These are phyloP conservation scores for Gobiocypris rarus DNA, from an alignment of 2,113 vertebrate species.

Conservation along the genomic window DNA sequence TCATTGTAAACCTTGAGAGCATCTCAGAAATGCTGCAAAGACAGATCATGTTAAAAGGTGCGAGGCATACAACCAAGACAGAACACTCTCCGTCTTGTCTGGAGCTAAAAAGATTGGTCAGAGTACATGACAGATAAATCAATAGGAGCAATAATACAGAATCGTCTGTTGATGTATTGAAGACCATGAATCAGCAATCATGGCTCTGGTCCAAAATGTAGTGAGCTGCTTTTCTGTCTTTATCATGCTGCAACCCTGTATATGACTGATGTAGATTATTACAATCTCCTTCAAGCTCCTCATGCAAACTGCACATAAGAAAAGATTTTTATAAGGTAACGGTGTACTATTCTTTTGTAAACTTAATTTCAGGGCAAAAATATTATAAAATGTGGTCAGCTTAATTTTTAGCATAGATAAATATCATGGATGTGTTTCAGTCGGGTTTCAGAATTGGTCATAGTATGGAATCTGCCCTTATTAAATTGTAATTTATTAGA, in stretches of 20 bases:
- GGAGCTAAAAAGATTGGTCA: slow-evolving; percentile 27
- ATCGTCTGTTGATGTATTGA: background rate
- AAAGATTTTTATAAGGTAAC: no score
- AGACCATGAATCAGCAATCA: background rate
- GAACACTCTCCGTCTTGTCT: slow-evolving; percentile 5
- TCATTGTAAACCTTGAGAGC: no score
- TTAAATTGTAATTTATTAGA: no score
- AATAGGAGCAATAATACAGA: background rate
- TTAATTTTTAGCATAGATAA: no score
- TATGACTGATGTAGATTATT: background rate
- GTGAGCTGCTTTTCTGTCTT: background rate
- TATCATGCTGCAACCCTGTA: background rate
- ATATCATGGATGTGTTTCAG: no score
- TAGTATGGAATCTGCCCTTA: no score
- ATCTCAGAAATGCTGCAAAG: no score
- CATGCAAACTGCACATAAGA: no score
- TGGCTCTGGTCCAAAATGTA: background rate
- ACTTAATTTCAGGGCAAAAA: no score
- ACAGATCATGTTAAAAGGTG: slow-evolving; percentile 26
- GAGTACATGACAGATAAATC: background rate
- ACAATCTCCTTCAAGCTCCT: background rate
- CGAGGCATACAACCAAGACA: slow-evolving; percentile 51
- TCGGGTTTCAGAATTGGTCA: no score
- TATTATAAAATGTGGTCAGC: no score
- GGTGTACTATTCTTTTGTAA: no score